phyloP scores from a whole-genome alignment of 2,113 vertebrate species.

The Chlorodrepanis virens region DNA sequence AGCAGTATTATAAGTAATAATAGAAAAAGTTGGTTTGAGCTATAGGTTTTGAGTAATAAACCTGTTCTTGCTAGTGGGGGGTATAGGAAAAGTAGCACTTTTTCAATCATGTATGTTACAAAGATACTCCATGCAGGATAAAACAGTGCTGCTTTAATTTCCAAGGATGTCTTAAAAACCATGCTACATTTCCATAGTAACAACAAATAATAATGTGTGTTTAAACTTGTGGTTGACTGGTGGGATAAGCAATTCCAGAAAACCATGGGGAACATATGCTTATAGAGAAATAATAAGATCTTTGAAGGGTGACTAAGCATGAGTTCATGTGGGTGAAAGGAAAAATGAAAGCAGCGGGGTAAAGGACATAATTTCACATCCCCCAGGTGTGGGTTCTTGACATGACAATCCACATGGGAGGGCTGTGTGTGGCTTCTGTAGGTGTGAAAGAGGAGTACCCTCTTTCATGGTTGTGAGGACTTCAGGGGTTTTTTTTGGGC shows the following conservation, averaged over 20 bases:
- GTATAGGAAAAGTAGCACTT: not conserved
- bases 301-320: slow-evolving; percentile 33
- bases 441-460: not conserved
- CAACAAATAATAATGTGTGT: slow-evolving; percentile 3
- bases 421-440: not conserved
- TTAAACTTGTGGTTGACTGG: slow-evolving; percentile 12
- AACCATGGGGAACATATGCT: not conserved
- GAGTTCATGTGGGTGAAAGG: not conserved
- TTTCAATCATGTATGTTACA: not conserved
- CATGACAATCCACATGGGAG: not conserved
- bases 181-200: slow-evolving; percentile 26
- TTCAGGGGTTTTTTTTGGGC: not conserved
- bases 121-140: not conserved
- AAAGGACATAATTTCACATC: slow-evolving; percentile 11
- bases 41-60: not conserved
- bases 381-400: not conserved
- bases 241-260: not conserved
- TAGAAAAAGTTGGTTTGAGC: not conserved
- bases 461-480: not conserved
- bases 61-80: not conserved
- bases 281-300: slow-evolving; percentile 6
- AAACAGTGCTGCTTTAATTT: not conserved
- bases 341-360: not conserved
- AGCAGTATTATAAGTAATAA: not conserved
- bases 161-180: not conserved